Base-by-base conservation (phyloP, 2,888 invertebrate genomes). In the Acrobasis suavella region DNA sequence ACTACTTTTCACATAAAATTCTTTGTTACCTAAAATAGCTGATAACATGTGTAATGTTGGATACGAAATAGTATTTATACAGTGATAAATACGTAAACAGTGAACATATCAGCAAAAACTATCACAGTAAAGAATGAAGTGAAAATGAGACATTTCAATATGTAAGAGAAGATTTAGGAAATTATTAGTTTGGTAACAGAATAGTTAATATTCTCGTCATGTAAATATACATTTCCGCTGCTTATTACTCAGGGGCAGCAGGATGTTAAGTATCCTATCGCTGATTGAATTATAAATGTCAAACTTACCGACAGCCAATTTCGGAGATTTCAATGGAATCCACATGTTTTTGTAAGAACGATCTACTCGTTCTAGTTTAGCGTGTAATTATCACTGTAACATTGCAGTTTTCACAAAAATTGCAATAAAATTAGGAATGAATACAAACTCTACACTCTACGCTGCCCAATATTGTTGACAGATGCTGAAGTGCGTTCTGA, bases 221-320 rank as follows among this genome's bases (percentile, higher is more conserved):
- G 86, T 83, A 83, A 83, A 79, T 83, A 79, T 83, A 81, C 80
- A 81, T 86, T 89, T 91, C 91, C 91, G 89, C 82, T 86, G 42
- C 63, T 52, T 42, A 63, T 54, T 50, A 59, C 75, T 78, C 83
- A 82, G 82, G 79, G 80, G 79, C 86, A 86, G 86, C 86, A 86
- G 86, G 86, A 86, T 80, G 85, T 84, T 56, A 38, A 3, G 22
- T 22, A 77, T 77, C 73, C 69, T 72, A 73, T 73, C 71, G 73
- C 71, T 79, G 82, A 86, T 84, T 80, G 82, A 84, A 84, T 83
- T 76, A 76, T 16, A 72, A 82, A 83, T 72, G 74, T 77, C 76
- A 77, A 80, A 93, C 95, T 95, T 92, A 95, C 95, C 95, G 86
- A 95, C 95, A 76, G 94, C 96, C 88, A 95, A 94, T 93, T 96